A percentile compares a stretch with the other conserved stretches of the same genome.
phyloP scores from a whole-genome alignment of 2,888 invertebrate genomes.

The Andricus quercusramuli region DNA sequence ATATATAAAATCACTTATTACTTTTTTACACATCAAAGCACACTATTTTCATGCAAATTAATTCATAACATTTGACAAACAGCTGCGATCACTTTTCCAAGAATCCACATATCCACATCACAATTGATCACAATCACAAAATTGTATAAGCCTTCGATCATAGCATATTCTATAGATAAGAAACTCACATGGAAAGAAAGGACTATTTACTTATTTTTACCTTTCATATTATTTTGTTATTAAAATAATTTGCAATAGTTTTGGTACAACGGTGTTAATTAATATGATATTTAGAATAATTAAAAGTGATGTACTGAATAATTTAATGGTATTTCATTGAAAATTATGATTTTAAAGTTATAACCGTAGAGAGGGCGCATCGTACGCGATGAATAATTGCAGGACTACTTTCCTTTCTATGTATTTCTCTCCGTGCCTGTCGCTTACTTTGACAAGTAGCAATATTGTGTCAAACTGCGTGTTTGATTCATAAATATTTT shows the following conservation, averaged over 20 bases:
- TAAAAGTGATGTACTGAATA: neutral
- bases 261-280: too few relatives aligned
- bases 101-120: too few relatives aligned
- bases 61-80: conserved; percentile 12
- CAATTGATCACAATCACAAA: too few relatives aligned
- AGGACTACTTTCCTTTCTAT: neutral
- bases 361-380: neutral
- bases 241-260: too few relatives aligned
- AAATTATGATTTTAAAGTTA: neutral
- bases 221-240: too few relatives aligned
- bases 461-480: conserved; percentile 1
- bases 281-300: neutral
- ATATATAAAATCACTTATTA: conserved; percentile 11
- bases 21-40: neutral
- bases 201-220: too few relatives aligned
- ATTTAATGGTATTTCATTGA: neutral
- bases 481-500: conserved; percentile 13
- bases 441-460: conserved; percentile 2
- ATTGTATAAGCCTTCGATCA: too few relatives aligned
- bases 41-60: neutral
- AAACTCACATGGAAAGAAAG: too few relatives aligned
- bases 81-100: neutral
- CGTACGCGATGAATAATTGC: neutral
- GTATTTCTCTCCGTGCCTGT: neutral
- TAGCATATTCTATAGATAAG: too few relatives aligned